Evolutionary conservation across 2,113 vertebrate genomes (phyloP).

Genomic region (Cromileptes altivelis): DNA sequence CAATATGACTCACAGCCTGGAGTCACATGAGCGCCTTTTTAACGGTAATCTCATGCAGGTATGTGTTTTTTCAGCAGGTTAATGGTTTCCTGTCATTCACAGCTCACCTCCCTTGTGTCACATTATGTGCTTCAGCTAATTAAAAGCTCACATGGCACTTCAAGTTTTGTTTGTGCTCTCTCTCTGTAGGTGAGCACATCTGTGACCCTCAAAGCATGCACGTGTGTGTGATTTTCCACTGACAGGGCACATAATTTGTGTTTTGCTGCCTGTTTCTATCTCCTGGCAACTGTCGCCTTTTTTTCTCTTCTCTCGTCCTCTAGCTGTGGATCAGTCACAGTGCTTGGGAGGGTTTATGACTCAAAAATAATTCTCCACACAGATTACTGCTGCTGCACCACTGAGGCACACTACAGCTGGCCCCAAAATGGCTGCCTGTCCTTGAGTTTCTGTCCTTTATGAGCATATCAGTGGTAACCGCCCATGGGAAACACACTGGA

Average conservation of each 20-base stretch:
- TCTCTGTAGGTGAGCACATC: slow-evolving; percentile 36
- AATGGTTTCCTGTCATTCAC: slow-evolving; percentile 68
- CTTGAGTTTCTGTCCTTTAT: slow-evolving; percentile 59
- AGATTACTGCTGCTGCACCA: slow-evolving; percentile 36
- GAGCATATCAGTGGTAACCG: slow-evolving; percentile 13
- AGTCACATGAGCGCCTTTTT: slow-evolving; percentile 38
- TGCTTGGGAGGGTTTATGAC: slow-evolving; percentile 40
- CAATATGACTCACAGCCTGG: neutral
- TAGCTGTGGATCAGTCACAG: slow-evolving; percentile 27
- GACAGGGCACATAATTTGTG: slow-evolving; percentile 35
- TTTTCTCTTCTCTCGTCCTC: slow-evolving; percentile 42
- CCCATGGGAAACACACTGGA: neutral
- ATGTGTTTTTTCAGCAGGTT: slow-evolving; percentile 46
- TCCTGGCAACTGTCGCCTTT: slow-evolving; percentile 55
- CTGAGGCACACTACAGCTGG: neutral
- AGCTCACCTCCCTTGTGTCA: slow-evolving; percentile 47
- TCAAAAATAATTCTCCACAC: slow-evolving; percentile 46
- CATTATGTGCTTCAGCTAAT: slow-evolving; percentile 55
- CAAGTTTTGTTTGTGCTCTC: slow-evolving; percentile 41
- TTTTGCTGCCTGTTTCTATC: slow-evolving; percentile 41
- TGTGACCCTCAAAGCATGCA: slow-evolving; percentile 33
- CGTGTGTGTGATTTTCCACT: slow-evolving; percentile 54
- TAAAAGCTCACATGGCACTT: slow-evolving; percentile 59
- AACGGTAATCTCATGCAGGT: slow-evolving; percentile 39
- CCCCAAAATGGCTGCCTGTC: slow-evolving; percentile 69